phyloP scores from a whole-genome alignment of 2,113 vertebrate genomes.

The Martes martes region DNA sequence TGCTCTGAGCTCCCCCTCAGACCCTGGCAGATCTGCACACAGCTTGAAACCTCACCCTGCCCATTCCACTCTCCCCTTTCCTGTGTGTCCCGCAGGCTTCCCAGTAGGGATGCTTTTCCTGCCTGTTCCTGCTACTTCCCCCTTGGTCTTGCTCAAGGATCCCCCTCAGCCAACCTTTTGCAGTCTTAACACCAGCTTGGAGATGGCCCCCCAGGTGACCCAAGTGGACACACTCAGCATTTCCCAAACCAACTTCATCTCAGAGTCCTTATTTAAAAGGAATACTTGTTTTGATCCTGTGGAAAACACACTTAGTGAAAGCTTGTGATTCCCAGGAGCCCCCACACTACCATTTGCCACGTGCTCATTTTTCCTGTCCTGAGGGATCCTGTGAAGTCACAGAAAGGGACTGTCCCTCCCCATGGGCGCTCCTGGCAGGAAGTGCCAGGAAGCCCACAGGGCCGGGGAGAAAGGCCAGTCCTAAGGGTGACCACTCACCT shows the following conservation, averaged over 20 bases:
- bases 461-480: fast-evolving
- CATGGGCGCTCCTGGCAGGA: fast-evolving
- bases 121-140: background rate
- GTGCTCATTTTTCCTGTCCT: background rate
- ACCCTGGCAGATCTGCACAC: background rate
- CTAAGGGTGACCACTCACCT: constrained; percentile 80
- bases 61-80: background rate
- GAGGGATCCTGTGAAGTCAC: background rate
- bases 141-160: background rate
- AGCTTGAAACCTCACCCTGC: background rate
- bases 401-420: background rate
- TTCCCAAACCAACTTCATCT: background rate
- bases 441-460: background rate
- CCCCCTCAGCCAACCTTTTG: background rate
- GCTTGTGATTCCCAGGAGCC: background rate
- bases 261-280: background rate
- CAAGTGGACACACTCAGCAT: background rate
- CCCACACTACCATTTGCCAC: too few species aligned
- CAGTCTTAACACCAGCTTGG: background rate
- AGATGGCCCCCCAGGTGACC: background rate
- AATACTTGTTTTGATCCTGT: background rate
- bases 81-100: background rate
- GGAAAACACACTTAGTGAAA: background rate
- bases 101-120: background rate
- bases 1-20: background rate